A percentile compares a stretch with the other conserved stretches of the same genome.
Evolutionary conservation across 2,888 invertebrate species (phyloP).

Genomic region (Apeira syringaria): DNA sequence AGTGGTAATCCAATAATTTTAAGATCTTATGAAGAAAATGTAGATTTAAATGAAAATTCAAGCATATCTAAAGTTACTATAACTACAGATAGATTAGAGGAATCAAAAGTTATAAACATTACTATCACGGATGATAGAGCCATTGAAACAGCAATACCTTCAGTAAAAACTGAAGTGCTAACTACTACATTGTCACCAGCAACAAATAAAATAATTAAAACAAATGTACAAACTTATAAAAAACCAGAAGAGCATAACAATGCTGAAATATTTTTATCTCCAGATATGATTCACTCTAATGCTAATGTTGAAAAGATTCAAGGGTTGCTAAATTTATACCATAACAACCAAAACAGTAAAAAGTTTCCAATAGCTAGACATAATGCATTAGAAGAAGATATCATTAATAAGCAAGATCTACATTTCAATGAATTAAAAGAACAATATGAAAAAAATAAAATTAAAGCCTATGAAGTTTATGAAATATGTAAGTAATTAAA

Average conservation of each 20-base stretch:
- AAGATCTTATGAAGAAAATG: background rate
- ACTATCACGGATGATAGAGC: background rate
- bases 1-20: background rate
- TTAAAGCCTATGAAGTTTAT: slow-evolving; percentile 44
- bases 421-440: background rate
- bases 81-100: background rate
- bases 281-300: background rate
- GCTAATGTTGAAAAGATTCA: background rate
- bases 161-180: slow-evolving; percentile 3
- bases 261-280: background rate
- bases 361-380: background rate
- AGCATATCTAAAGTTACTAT: background rate
- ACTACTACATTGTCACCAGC: slow-evolving; percentile 6
- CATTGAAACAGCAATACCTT: slow-evolving; percentile 1
- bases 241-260: background rate
- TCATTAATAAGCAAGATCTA: background rate
- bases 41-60: background rate
- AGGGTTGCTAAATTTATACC: background rate
- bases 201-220: background rate
- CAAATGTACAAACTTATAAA: background rate
- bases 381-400: background rate
- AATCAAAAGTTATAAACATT: slow-evolving; percentile 1
- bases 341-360: background rate
- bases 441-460: slow-evolving; percentile 11
- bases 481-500: slow-evolving; percentile 61